Evolutionary conservation across 2,888 invertebrate species (phyloP).

Genomic region (Caenorhabditis virilis): DNA sequence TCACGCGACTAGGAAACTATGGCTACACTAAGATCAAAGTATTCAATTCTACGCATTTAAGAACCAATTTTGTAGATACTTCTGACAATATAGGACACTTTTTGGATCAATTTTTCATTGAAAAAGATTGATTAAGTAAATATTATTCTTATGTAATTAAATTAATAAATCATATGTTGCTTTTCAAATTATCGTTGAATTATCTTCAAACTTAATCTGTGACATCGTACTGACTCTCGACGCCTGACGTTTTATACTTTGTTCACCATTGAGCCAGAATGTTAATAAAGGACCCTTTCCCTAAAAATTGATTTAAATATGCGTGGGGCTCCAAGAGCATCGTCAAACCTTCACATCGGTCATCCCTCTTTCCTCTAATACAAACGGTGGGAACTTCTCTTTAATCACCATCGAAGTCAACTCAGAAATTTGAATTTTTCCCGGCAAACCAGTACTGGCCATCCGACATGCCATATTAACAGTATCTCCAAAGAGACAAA

Average conservation of each 20-base stretch:
- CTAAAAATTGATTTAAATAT: conserved; percentile 15
- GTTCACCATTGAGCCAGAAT: conserved; percentile 43
- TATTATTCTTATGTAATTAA: background rate
- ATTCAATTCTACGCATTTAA: conserved; percentile 21
- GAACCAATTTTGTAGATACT: conserved; percentile 38
- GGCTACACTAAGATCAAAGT: conserved; percentile 36
- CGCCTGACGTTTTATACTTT: conserved; percentile 17
- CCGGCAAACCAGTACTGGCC: conserved; percentile 40
- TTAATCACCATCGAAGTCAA: conserved; percentile 22
- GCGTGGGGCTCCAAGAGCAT: background rate
- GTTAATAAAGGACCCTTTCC: conserved; percentile 47
- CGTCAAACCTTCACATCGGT: conserved; percentile 40
- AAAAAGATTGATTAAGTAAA: conserved; percentile 14
- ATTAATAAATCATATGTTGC: no score
- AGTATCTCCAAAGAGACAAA: conserved; percentile 53
- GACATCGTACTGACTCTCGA: conserved; percentile 22
- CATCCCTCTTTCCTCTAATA: conserved; percentile 46
- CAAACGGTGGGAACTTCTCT: conserved; percentile 35
- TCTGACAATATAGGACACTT: conserved; percentile 9
- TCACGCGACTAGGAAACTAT: conserved; percentile 32
- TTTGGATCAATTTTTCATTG: conserved; percentile 20
- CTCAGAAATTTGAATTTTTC: conserved; percentile 49
- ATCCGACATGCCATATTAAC: conserved; percentile 54
- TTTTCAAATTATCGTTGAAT: background rate
- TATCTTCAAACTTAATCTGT: conserved; percentile 26